phyloP scores from a whole-genome alignment of 92 coral and sea anemone species.

The Siderastrea siderea region DNA sequence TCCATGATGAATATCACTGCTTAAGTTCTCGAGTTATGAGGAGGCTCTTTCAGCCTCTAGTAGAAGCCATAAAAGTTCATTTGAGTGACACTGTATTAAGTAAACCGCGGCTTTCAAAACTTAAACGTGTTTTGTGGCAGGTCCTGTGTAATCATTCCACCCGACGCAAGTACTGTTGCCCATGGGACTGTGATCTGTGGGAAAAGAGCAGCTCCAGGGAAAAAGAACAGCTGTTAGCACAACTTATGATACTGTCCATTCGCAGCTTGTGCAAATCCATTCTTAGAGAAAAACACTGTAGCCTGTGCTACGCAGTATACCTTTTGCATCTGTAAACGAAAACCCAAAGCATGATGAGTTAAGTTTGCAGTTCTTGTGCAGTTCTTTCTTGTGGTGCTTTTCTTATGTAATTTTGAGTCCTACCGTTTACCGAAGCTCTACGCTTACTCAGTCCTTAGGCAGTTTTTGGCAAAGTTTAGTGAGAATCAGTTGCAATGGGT shows the following conservation, averaged over 20 bases:
- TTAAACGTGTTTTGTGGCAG: background rate
- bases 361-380: no score
- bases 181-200: slow-evolving; percentile 19
- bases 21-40: background rate
- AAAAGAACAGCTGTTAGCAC: background rate
- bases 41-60: background rate
- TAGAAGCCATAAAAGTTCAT: background rate
- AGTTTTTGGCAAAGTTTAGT: no score
- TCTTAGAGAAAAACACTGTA: no score
- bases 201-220: background rate
- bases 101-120: background rate
- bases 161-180: background rate
- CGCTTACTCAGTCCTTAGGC: no score
- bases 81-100: background rate
- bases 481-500: no score
- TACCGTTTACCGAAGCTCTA: no score
- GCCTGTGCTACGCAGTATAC: no score
- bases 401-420: no score
- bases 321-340: no score
- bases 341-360: no score
- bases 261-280: background rate
- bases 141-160: background rate
- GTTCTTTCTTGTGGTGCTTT: no score
- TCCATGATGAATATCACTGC: background rate
- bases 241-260: slow-evolving; percentile 8